Percentiles rank a stretch among this genome's conserved stretches.
These are phyloP conservation scores for Platanista minor DNA, from an alignment of 2,113 vertebrate genomes.

Conservation along the genomic window DNA sequence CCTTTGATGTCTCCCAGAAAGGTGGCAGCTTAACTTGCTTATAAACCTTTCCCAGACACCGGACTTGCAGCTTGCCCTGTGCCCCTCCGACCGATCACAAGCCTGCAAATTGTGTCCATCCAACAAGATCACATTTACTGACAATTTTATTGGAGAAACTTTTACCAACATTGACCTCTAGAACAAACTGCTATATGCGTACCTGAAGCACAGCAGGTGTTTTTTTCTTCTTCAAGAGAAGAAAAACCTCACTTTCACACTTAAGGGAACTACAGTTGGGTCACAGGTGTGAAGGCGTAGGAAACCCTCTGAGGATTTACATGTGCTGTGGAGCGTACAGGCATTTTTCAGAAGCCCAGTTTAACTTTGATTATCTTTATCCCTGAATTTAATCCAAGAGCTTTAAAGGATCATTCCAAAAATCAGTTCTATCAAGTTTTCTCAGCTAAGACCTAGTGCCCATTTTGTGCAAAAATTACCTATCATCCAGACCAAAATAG, in stretches of 20 bases:
- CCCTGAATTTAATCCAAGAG: background rate
- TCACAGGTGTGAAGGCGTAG: background rate
- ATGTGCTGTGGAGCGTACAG: background rate
- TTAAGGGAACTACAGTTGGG: background rate
- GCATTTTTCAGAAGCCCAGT: background rate
- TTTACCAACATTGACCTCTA: background rate
- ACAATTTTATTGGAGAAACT: background rate
- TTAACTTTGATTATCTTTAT: constrained; percentile 20
- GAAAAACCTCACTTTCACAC: background rate
- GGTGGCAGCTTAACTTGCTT: background rate
- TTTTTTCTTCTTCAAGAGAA: background rate
- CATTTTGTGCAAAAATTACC: background rate
- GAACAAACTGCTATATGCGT: background rate
- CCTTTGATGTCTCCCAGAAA: background rate
- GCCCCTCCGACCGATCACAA: background rate
- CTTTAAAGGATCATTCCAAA: background rate
- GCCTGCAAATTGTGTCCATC: background rate
- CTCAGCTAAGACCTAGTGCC: background rate
- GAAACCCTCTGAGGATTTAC: background rate
- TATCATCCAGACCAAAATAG: background rate
- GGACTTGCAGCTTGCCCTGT: background rate
- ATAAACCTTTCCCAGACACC: background rate
- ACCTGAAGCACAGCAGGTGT: background rate
- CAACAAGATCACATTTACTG: background rate
- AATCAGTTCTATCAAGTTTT: background rate